These are phyloP conservation scores for zebrafish (Danio rerio) DNA, from an alignment of 2,113 vertebrate genomes.

Conservation along the genomic window DNA sequence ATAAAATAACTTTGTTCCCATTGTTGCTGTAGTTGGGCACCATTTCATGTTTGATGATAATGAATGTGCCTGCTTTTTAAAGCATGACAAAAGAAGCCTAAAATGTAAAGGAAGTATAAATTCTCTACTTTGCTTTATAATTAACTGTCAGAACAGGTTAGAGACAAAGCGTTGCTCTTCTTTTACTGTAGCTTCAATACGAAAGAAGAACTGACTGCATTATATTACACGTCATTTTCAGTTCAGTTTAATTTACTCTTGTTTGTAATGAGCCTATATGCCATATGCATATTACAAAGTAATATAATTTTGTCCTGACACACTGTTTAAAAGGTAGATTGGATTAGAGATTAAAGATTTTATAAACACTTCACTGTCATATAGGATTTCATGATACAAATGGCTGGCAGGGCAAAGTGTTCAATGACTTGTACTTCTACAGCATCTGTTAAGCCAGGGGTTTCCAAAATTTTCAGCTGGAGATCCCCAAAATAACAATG, in stretches of 20 bases:
- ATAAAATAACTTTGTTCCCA: slow-evolving; percentile 11
- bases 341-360: background rate
- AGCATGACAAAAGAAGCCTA: background rate
- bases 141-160: slow-evolving; percentile 31
- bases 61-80: slow-evolving; percentile 24
- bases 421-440: too few relatives aligned
- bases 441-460: too few relatives aligned
- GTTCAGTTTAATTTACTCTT: background rate
- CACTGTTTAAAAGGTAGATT: background rate
- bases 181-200: background rate
- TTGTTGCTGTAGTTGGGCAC: background rate
- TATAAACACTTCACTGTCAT: too few relatives aligned
- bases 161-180: background rate
- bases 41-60: slow-evolving; percentile 29
- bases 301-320: background rate
- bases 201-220: background rate
- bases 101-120: slow-evolving; percentile 28
- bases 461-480: too few relatives aligned
- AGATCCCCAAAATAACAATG: too few relatives aligned
- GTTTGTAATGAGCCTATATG: background rate
- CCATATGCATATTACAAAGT: background rate
- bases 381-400: too few relatives aligned
- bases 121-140: slow-evolving; percentile 15
- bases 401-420: too few relatives aligned
- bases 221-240: slow-evolving; percentile 2